Base-by-base conservation (phyloP, 1,140 invertebrate species). In the Drosophila obscura region DNA sequence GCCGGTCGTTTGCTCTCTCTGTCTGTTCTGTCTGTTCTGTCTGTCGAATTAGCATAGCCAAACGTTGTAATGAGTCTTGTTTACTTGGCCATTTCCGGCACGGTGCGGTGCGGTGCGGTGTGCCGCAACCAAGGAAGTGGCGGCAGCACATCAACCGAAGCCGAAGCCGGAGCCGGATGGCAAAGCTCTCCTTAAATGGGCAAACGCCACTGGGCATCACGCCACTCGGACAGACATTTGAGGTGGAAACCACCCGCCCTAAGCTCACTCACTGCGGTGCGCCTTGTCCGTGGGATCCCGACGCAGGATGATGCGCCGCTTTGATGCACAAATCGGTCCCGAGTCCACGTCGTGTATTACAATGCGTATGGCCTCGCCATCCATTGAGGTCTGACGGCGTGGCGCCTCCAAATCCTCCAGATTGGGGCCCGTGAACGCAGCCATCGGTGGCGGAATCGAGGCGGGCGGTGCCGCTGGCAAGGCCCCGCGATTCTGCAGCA, bases 261-360 rank as follows among this genome's bases (percentile, higher is more conserved):
- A 63, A 65, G 65, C 45, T 48, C 52, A 91, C 96, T 95, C 93
- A 97, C 96, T 96, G 94, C 96, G 94, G 87, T 97, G 96, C 28
- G 96, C 96, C 91, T 96, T 96, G 91, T 97, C 96, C 43, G 95
- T 94, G 5, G 96, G 94, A 92, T 97, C 96, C 72, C 95, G 94
- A 57, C 96, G 94, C 22, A 97, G 92, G 15, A 95, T 93, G 28
- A 97, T 95, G 77, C 95, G 94, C 68, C 94, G 93, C 73, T 96
- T 96, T 45, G 95, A 93, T 82, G 95, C 95, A 59, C 93, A 92
- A 74, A 94, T 93, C 57, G 94, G 92, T 45, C 94, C 95, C 91
- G 94, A 93, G 92, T 97, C 97, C 16, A 98, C 96, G 83, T 98
- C 97, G 84, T 98, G 96, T 77, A 98, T 98, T 59, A 98, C 97